phyloP scores from a whole-genome alignment of 2,888 invertebrate genomes.

The Cryptocephalus moraei region DNA sequence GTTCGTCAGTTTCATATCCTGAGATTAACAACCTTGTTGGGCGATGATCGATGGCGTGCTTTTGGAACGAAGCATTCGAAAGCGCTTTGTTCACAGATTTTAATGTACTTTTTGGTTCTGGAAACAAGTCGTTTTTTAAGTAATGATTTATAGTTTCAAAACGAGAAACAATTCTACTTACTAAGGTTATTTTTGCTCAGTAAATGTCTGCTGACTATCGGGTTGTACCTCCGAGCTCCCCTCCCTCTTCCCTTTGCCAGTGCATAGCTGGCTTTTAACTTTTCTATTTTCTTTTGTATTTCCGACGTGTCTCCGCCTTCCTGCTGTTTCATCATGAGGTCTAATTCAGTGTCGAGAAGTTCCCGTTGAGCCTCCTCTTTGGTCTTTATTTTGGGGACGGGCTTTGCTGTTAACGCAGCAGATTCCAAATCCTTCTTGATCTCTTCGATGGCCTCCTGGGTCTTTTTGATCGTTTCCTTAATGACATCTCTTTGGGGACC shows the following conservation, averaged over 20 bases:
- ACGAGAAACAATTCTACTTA: constrained; percentile 9
- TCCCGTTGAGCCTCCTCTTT: constrained; percentile 48
- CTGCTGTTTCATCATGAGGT: constrained; percentile 80
- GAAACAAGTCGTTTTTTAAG: constrained; percentile 5
- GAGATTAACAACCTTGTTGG: constrained; percentile 79
- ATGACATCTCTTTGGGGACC: constrained; percentile 68
- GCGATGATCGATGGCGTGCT: constrained; percentile 67
- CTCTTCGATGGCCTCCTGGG: constrained; percentile 75
- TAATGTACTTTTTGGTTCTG: constrained; percentile 14
- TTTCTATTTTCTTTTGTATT: constrained; percentile 64
- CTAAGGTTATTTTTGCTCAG: constrained; percentile 34
- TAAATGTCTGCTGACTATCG: constrained; percentile 29
- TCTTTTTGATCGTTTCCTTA: constrained; percentile 68
- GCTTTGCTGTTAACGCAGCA: constrained; percentile 35
- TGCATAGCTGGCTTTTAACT: constrained; percentile 49
- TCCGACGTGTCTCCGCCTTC: constrained; percentile 81
- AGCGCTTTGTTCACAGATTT: constrained; percentile 19
- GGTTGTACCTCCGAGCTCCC: constrained; percentile 33
- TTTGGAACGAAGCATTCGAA: constrained; percentile 28
- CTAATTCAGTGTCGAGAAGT: constrained; percentile 82
- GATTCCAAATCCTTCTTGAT: constrained; percentile 52
- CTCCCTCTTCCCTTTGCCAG: constrained; percentile 27
- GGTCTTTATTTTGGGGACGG: constrained; percentile 20
- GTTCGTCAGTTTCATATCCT: constrained; percentile 77
- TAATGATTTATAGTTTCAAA: neutral